Evolutionary conservation across 2,113 vertebrate species (phyloP).

Genomic region (Chamaetylas fuelleborni): DNA sequence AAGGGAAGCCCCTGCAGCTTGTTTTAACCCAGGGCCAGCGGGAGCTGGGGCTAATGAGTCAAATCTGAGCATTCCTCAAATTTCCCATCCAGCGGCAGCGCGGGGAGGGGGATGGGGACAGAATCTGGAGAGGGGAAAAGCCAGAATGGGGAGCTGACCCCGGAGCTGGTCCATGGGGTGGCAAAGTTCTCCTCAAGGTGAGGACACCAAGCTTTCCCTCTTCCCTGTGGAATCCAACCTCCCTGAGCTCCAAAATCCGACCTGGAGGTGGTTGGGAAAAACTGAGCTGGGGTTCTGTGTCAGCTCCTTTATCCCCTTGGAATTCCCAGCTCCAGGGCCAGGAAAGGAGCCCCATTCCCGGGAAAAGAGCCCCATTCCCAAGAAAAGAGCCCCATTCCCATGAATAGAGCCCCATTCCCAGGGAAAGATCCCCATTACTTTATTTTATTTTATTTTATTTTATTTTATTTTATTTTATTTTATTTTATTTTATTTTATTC

Average conservation of each 20-base stretch:
- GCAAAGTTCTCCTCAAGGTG: not conserved
- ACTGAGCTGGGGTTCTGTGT: accelerated
- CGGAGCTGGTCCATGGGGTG: accelerated
- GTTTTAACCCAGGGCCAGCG: conserved; percentile 74
- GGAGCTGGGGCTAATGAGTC: conserved; percentile 87
- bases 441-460: not conserved
- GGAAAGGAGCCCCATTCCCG: not conserved
- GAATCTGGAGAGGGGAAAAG: not conserved
- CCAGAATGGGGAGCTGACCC: accelerated
- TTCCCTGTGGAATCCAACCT: accelerated
- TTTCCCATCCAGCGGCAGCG: conserved; percentile 72
- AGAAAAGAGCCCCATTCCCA: not conserved
- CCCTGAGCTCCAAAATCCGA: not conserved
- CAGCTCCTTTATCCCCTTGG: not conserved
- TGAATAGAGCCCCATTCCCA: not conserved
- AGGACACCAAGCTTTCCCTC: too few relatives aligned
- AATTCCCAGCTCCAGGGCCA: not conserved
- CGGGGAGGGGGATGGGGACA: not conserved
- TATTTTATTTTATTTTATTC: too few relatives aligned
- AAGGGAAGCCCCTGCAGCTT: conserved; percentile 74
- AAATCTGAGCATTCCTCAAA: conserved; percentile 68
- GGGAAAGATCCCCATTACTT: not conserved
- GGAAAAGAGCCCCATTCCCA: not conserved
- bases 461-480: too few relatives aligned
- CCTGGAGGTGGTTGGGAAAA: not conserved